Conservation (phyloP, 2,113 vertebrate genomes). For the Ellobius talpinus region DNA sequence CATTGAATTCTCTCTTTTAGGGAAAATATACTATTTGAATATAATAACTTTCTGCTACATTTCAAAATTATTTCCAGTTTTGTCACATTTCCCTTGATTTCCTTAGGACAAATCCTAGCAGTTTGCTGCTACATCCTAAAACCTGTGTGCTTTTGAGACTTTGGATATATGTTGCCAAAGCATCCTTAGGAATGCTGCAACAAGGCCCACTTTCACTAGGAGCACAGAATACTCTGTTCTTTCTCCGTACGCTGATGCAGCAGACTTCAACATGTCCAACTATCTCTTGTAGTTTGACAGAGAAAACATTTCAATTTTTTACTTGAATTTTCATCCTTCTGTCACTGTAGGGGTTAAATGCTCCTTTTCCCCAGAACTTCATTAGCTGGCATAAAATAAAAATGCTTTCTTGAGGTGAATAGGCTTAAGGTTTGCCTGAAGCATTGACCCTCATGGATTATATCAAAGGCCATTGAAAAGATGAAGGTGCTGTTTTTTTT, state of each 20-base stretch:
- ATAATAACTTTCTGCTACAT: background rate
- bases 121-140: background rate
- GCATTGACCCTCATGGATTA: conserved; percentile 6
- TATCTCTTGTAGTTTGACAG: background rate
- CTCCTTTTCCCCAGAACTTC: background rate
- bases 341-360: background rate
- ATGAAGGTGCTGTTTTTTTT: conserved; percentile 29
- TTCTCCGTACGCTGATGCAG: background rate
- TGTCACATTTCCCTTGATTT: conserved; percentile 34
- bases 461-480: conserved; percentile 45
- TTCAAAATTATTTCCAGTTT: conserved; percentile 43
- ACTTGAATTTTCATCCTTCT: conserved; percentile 35
- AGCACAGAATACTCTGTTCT: background rate
- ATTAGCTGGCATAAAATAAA: background rate
- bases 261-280: background rate
- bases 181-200: background rate
- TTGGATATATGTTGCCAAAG: background rate
- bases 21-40: background rate
- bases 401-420: conserved; percentile 22
- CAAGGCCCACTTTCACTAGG: background rate
- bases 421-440: conserved; percentile 18
- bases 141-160: background rate
- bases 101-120: conserved; percentile 12
- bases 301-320: conserved; percentile 17
- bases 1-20: background rate